Percentiles rank a stretch among this genome's conserved stretches.
These are phyloP conservation scores for Hyposmocoma kahamanoa DNA, from an alignment of 1,140 invertebrate species.

Conservation along the genomic window DNA sequence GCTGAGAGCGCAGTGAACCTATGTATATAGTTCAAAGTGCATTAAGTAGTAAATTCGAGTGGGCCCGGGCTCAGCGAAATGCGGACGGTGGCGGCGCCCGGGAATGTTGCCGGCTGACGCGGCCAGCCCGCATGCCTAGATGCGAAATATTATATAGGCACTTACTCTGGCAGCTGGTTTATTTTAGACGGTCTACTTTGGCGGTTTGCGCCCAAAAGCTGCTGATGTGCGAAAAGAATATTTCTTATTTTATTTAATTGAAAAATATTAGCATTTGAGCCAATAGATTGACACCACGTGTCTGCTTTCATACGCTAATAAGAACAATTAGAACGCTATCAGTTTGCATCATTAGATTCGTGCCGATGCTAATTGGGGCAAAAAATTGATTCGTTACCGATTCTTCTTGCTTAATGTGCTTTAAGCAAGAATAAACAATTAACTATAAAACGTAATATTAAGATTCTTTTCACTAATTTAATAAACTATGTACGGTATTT, in stretches of 20 bases:
- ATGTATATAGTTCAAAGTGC: too few relatives aligned
- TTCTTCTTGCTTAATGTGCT: slow-evolving; percentile 4
- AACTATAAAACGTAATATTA: too few relatives aligned
- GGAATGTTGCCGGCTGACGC: slow-evolving; percentile 24
- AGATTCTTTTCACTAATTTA: too few relatives aligned
- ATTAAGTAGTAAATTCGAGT: slow-evolving; percentile 13
- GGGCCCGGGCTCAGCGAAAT: too few relatives aligned
- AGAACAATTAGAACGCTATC: background rate
- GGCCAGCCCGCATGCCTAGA: slow-evolving; percentile 34
- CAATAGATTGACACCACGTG: background rate
- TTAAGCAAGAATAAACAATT: too few relatives aligned
- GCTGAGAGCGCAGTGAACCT: too few relatives aligned
- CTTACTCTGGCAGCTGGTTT: slow-evolving; percentile 29
- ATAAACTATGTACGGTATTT: too few relatives aligned
- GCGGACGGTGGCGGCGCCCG: slow-evolving; percentile 9
- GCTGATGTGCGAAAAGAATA: slow-evolving; percentile 27
- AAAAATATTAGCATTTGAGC: background rate
- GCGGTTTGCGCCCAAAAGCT: slow-evolving; percentile 42
- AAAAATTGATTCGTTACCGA: slow-evolving; percentile 7
- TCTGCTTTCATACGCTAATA: background rate
- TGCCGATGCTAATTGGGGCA: slow-evolving; percentile 3
- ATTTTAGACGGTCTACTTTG: slow-evolving; percentile 57
- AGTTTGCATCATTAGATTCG: background rate
- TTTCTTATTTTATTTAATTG: background rate
- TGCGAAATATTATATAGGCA: slow-evolving; percentile 53